Conservation (phyloP, 2,797 vertebrate species). For the Thaleichthys pacificus region DNA sequence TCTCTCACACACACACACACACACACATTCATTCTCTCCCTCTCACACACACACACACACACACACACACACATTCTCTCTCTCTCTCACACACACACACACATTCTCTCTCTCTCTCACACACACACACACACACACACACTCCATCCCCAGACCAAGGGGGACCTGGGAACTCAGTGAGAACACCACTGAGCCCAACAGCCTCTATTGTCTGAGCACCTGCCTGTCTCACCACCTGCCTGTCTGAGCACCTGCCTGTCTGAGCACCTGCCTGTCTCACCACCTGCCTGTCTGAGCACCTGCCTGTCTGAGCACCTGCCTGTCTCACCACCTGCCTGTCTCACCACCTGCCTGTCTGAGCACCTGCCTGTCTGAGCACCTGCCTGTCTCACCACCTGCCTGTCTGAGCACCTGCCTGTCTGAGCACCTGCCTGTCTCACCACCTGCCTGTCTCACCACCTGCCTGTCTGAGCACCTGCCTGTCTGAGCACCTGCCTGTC, state of each 20-base stretch:
- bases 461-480: conserved; percentile 70
- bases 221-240: conserved; percentile 58
- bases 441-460: conserved; percentile 61
- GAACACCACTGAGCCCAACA: conserved; percentile 54
- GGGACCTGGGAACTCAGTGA: conserved; percentile 65
- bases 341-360: conserved; percentile 70
- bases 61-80: conserved; percentile 21
- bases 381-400: conserved; percentile 73
- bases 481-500: conserved; percentile 70
- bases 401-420: conserved; percentile 74
- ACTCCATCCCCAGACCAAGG: conserved; percentile 49
- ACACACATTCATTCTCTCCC: too few species aligned
- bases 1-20: too few species aligned
- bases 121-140: too few species aligned
- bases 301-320: conserved; percentile 35
- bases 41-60: too few species aligned
- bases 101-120: conserved; percentile 42
- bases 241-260: conserved; percentile 61
- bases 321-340: conserved; percentile 61
- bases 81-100: too few species aligned
- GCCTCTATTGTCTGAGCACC: conserved; percentile 71
- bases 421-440: conserved; percentile 69
- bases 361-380: conserved; percentile 75
- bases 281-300: conserved; percentile 49
- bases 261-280: conserved; percentile 59